These are phyloP conservation scores for Sparus aurata DNA, from an alignment of 2,797 vertebrate species.

Conservation along the genomic window DNA sequence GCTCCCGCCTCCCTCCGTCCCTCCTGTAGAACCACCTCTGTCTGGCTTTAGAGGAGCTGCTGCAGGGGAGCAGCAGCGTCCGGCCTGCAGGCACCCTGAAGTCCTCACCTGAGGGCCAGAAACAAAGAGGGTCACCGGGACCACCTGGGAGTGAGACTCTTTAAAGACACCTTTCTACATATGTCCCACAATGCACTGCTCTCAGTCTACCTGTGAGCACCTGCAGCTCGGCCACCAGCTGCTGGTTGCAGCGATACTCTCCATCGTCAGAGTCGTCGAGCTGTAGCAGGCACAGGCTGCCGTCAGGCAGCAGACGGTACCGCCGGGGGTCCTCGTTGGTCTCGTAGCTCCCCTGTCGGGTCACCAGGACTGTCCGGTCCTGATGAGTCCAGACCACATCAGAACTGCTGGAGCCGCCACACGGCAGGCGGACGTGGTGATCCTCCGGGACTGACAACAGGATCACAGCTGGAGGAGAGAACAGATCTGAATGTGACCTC, in stretches of 20 bases:
- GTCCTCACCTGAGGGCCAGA: conserved; percentile 41
- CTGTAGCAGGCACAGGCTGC: conserved; percentile 54
- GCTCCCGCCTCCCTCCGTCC: conserved; percentile 5
- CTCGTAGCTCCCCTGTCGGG: conserved; percentile 10
- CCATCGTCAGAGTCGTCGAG: conserved; percentile 59
- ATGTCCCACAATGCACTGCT: conserved; percentile 4
- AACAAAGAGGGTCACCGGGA: background rate
- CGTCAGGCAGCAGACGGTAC: conserved; percentile 30
- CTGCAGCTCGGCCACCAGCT: conserved; percentile 69
- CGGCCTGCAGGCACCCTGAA: conserved; percentile 57
- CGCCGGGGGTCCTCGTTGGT: conserved; percentile 38
- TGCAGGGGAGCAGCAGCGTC: conserved; percentile 76
- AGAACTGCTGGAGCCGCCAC: background rate
- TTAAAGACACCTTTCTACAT: background rate
- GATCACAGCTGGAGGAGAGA: conserved; percentile 22
- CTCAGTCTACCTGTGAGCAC: conserved; percentile 68
- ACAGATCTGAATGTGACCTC: background rate
- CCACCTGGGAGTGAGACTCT: background rate
- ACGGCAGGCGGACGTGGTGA: conserved; percentile 63
- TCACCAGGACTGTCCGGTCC: conserved; percentile 47
- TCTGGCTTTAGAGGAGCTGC: conserved; percentile 39
- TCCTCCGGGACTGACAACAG: conserved; percentile 63
- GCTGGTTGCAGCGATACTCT: conserved; percentile 67
- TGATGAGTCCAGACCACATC: conserved; percentile 67
- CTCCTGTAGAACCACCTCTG: conserved; percentile 64